These are phyloP conservation scores for Chaetophractus vellerosus DNA, from an alignment of 2,797 vertebrate species.

Conservation along the genomic window DNA sequence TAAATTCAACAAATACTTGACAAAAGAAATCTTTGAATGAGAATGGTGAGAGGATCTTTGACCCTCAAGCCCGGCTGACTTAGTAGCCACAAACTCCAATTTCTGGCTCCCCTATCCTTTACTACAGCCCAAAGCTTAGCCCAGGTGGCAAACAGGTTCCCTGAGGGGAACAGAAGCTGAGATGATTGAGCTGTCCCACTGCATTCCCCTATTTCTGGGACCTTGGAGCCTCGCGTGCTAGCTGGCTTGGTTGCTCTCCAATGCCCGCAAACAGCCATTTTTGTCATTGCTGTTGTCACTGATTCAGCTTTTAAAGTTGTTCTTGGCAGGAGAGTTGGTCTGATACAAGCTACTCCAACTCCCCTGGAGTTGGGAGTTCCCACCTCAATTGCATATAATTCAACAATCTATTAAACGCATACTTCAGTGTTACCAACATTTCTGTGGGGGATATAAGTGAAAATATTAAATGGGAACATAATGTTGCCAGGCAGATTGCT, in stretches of 20 bases:
- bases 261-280: neutral
- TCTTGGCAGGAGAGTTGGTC: slow-evolving; percentile 19
- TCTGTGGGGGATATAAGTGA: neutral
- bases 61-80: neutral
- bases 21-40: neutral
- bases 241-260: neutral
- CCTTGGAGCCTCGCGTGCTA: accelerated
- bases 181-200: neutral
- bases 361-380: neutral
- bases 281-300: neutral
- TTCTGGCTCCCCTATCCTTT: neutral
- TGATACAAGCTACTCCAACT: slow-evolving; percentile 4
- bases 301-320: neutral
- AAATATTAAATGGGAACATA: neutral
- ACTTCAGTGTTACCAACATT: neutral
- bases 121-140: neutral
- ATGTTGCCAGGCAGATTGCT: neutral
- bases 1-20: neutral
- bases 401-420: neutral
- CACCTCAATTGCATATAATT: neutral
- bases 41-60: no score
- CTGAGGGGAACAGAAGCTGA: neutral
- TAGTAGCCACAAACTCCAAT: neutral
- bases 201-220: neutral
- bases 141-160: neutral